Evolutionary conservation across 2,113 vertebrate species (phyloP), one percentile per base, ranked within the genome.

Genomic region (Setophaga coronata): DNA sequence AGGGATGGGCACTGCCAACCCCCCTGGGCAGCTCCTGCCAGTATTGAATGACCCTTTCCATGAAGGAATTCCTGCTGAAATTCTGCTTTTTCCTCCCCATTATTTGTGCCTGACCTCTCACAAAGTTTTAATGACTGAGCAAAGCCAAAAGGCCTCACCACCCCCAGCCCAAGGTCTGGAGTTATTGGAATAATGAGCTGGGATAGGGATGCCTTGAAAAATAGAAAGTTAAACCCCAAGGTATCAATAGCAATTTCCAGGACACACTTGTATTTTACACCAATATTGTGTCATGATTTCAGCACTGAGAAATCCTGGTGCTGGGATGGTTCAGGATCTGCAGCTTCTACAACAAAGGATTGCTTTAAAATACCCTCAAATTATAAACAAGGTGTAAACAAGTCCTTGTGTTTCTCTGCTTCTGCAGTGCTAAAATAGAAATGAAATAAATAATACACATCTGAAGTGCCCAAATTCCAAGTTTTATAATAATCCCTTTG

Each of bases 331-430:
- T 73, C 7, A 47, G 29, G 38, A 38, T 12, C 34, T 62, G 34
- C 18, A 84, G 33, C 42, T 36, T 36, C 12, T 3, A 16, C 20
- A 83, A 25, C 40, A 56, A 81, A 64, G 62, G 23, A 21, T 6
- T 50, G 9, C 21, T 70, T 50, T 6, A 33, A 67, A 74, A 48
- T 6, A 58, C 2, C 7, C 38, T 64, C 56, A 50, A 34, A 64
- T 45, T 31, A 20, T 0, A 17, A 0, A 9, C 19, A 21, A 42
- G 20, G n/a, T 4, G 24, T 10, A 36, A 67, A n/a, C n/a, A 50
- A 48, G 11, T 5, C 45, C 51, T 61, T 0, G 0, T 18, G 20
- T 14, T 69, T 21, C 33, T 19, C 24, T 82, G 40, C 33, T 23
- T 25, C 45, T 70, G 47, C 31, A 28, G 1, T 2, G 51, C 45